Percentiles rank a stretch among this genome's conserved stretches.
Conservation (phyloP, 2,113 vertebrate species). For the Oncorhynchus gorbuscha region DNA sequence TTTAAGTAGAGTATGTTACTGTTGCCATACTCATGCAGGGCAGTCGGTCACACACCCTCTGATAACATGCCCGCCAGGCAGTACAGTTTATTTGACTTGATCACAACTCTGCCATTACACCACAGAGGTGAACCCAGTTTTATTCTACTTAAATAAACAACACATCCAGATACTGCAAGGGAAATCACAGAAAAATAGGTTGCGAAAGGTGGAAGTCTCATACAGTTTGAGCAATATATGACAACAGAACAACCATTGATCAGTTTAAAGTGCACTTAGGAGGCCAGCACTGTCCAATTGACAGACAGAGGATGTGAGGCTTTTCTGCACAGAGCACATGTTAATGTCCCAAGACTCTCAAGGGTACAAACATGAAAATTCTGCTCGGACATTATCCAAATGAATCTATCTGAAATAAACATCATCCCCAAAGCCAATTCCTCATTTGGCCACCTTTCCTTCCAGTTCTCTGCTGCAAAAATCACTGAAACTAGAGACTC, state of each 20-base stretch:
- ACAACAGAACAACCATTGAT: not conserved
- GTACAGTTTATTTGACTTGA: slow-evolving; percentile 25
- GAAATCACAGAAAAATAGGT: too few species aligned
- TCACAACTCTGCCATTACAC: slow-evolving; percentile 1
- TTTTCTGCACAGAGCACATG: not conserved
- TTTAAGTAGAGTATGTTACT: not conserved
- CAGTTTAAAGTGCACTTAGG: not conserved
- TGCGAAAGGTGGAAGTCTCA: not conserved
- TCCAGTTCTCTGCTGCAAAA: too few species aligned
- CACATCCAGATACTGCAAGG: not conserved
- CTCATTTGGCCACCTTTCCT: too few species aligned
- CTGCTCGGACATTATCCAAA: too few species aligned
- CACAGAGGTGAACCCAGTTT: slow-evolving; percentile 22
- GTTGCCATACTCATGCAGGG: not conserved
- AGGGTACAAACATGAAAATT: too few species aligned
- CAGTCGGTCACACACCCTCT: slow-evolving; percentile 2
- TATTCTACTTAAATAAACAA: slow-evolving; percentile 31
- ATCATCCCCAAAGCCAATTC: too few species aligned
- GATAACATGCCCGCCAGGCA: slow-evolving; percentile 18
- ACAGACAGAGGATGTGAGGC: too few species aligned
- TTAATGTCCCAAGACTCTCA: too few species aligned
- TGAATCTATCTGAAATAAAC: too few species aligned
- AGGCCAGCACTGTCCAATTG: too few species aligned
- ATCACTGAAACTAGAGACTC: too few species aligned
- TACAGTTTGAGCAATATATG: not conserved